Conservation (phyloP, 2,888 invertebrate species). For the Trachelus troglodyta region DNA sequence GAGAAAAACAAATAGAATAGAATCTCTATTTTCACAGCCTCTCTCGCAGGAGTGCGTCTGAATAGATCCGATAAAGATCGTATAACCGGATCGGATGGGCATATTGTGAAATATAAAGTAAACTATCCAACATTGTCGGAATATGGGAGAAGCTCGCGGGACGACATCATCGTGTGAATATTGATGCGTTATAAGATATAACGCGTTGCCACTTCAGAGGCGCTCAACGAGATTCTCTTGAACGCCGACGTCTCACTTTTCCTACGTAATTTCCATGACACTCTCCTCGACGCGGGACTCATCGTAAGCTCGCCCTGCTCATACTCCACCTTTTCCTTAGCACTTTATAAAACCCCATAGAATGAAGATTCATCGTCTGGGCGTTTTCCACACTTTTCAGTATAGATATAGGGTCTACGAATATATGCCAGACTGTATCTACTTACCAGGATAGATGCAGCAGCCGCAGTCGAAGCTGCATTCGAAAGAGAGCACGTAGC, state of each 20-base stretch:
- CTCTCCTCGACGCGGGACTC: background rate
- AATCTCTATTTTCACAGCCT: conserved; percentile 52
- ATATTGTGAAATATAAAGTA: conserved; percentile 55
- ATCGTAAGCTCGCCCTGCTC: background rate
- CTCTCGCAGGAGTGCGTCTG: conserved; percentile 31
- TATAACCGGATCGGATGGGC: conserved; percentile 43
- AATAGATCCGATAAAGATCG: conserved; percentile 54
- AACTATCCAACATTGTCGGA: conserved; percentile 48
- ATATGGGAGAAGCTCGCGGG: conserved; percentile 30
- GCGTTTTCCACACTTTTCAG: background rate
- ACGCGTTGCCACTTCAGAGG: background rate
- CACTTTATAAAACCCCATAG: background rate
- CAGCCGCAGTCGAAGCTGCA: background rate
- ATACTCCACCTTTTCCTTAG: background rate
- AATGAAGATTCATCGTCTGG: background rate
- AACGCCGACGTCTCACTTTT: background rate
- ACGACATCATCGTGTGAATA: conserved; percentile 44
- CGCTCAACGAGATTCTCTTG: background rate
- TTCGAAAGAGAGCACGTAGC: background rate
- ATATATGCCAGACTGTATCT: background rate
- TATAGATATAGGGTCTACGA: background rate
- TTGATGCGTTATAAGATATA: conserved; percentile 41
- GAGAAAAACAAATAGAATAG: conserved; percentile 7
- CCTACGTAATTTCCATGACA: background rate
- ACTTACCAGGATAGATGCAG: background rate